Evolutionary conservation across 1,140 invertebrate genomes (phyloP), one percentile per base, ranked within the genome.

Genomic region (Oppia nitens): DNA sequence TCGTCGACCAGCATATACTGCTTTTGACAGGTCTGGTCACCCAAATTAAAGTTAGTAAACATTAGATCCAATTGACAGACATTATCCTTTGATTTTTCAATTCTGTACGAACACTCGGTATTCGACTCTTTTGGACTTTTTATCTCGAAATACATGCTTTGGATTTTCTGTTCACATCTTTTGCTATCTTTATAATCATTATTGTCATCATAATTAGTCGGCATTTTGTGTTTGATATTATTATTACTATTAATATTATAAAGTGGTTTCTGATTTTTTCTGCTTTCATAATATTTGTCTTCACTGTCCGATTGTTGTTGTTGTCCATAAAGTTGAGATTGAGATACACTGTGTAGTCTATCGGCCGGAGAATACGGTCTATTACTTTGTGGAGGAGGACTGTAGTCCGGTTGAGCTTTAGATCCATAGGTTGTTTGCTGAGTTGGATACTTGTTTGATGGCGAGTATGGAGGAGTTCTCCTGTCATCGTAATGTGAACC

Each of bases 1-100:
- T 61, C 64, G 53, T 64, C 64, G 40, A 65, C 17, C 6, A 54
- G 47, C 12, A 65, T 25, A 32, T 63, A 65, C 23, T 65, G 60
- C 14, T 53, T 27, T 9, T 23, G 23, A 59, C 62, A 64, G 6
- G 49, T 47, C 14, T 3, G 32, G 29, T 60, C 51, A 14, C 58
- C 58, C 2, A 60, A 21, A 25, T 62, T 57, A 49, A 64, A 65
- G 0, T 53, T 50, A 1, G 52, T 50, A 49, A 65, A 65, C n/a
- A 57, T 51, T 3, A 65, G 45, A 47, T 58, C 58, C 2, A 64
- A 51, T 4, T 65, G 63, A 26, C 64, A 65, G 14, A 65, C 53
- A 0, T 54, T 60, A 4, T 55, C 25, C 2, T 60, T 56, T 0
- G 60, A 47, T 51, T 61, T 63, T 21, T 53, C 47, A 2, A 65